Evolutionary conservation across 1,140 invertebrate species (phyloP).

Genomic region (Vollenhovia emeryi): DNA sequence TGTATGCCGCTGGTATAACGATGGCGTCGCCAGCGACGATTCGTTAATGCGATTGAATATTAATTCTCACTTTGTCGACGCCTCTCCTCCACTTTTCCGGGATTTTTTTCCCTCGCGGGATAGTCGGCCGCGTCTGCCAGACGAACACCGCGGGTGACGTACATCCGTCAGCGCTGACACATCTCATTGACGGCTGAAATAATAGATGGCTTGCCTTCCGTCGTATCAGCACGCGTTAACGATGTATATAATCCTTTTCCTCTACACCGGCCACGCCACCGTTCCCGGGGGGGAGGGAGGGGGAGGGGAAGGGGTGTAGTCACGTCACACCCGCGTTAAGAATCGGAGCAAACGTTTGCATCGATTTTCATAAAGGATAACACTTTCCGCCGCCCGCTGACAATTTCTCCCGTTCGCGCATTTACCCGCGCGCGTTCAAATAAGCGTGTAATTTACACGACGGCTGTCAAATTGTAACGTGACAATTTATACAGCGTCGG

Average conservation of each 20-base stretch:
- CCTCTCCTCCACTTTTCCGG: slow-evolving; percentile 70
- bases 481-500: not conserved
- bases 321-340: slow-evolving; percentile 53
- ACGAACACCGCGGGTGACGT: slow-evolving; percentile 74
- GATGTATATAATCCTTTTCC: slow-evolving; percentile 72
- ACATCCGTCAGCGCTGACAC: slow-evolving; percentile 75
- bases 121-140: slow-evolving; percentile 63
- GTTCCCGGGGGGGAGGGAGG: not conserved
- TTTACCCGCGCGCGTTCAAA: not conserved
- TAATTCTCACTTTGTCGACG: slow-evolving; percentile 83
- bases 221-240: slow-evolving; percentile 68
- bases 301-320: not conserved
- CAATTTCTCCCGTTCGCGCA: not conserved
- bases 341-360: slow-evolving; percentile 63
- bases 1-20: slow-evolving; percentile 70
- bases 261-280: slow-evolving; percentile 36
- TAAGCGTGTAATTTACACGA: not conserved
- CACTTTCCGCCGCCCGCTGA: not conserved
- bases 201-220: slow-evolving; percentile 74
- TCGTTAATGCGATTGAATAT: slow-evolving; percentile 85
- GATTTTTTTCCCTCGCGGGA: slow-evolving; percentile 65
- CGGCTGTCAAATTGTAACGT: not conserved
- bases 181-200: slow-evolving; percentile 75
- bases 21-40: slow-evolving; percentile 80
- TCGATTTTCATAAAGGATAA: slow-evolving; percentile 35